Evolutionary conservation across 2,113 vertebrate species (phyloP).

Genomic region (Nycticryphes semicollaris): DNA sequence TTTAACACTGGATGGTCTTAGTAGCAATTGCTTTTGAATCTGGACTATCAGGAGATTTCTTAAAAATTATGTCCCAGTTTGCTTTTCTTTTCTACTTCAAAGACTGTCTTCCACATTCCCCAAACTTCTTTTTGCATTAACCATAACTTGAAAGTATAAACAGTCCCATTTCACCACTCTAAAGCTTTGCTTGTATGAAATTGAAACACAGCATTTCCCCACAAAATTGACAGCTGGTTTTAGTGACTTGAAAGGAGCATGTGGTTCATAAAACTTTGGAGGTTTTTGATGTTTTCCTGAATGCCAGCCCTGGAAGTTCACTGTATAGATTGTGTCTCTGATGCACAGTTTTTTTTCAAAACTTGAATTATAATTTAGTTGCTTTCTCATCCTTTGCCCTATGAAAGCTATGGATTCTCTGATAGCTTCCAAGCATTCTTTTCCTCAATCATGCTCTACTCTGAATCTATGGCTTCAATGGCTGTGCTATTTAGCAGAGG

Average conservation of each 20-base stretch:
- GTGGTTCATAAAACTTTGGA: accelerated
- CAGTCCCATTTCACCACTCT: not conserved
- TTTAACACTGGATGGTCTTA: not conserved
- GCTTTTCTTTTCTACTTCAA: not conserved
- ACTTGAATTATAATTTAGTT: not conserved
- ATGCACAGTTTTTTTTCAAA: not conserved
- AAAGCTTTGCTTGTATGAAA: not conserved
- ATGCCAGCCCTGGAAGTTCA: not conserved
- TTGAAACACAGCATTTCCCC: not conserved
- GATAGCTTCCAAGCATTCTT: not conserved
- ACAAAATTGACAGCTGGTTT: not conserved
- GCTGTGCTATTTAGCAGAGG: not conserved
- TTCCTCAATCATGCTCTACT: not conserved
- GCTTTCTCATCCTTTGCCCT: not conserved
- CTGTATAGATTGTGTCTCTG: not conserved
- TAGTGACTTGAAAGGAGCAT: not conserved
- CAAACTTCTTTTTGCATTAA: not conserved
- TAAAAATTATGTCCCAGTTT: not conserved
- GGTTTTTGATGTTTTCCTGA: not conserved
- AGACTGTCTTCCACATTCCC: not conserved
- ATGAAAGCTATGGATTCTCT: not conserved
- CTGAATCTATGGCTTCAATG: not conserved
- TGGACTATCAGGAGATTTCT: not conserved
- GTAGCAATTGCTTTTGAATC: not conserved
- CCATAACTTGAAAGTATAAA: not conserved